Evolutionary conservation across 2,888 invertebrate genomes (phyloP), one percentile per base, ranked within the genome.

Genomic region (Pachydiplax longipennis): DNA sequence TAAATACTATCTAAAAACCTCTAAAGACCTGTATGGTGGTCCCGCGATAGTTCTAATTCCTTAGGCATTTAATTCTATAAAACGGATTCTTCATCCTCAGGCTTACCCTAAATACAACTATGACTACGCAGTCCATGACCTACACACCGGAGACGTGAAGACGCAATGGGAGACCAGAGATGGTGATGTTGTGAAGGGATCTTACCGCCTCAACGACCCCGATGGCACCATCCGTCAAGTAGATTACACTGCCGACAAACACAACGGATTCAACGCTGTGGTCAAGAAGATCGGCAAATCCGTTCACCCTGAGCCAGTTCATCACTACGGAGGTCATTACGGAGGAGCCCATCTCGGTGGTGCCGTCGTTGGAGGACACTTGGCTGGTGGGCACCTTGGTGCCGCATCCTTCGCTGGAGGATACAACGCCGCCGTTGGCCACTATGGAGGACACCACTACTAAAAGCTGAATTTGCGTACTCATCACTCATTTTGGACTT

Each of bases 101-200:
- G 58, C 82, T 35, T 61, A 65, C n/a, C 91, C 91, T 8, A 83
- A 65, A 40, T 91, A 91, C 91, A 73, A 61, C 53, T 91, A 73
- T 31, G 81, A 91, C 83, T 91, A 91, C 83, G 91, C 82, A 6
- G 91, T 91, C 13, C 48, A 81, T 10, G 91, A 91, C 44, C 91
- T 58, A 13, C 80, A 82, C 44, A 91, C 91, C 58, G 91, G 91
- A 40, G 91, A 91, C 83, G 82, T 73, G 37, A 91, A 91, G 22
- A 91, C 61, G n/a, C 91, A 91, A 35, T 81, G 83, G 61, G 91
- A 91, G 48, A 91, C 83, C n/a, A 81, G 91, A 13, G 83, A 91
- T 10, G 91, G 91, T n/a, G 91, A 91, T 35, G 91, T 91, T 2
- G 91, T 91, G 31, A 91, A 91, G 65, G 91, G 91, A n/a, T 61